Conservation (phyloP, 2,888 invertebrate genomes). For the Stenurella melanura region DNA sequence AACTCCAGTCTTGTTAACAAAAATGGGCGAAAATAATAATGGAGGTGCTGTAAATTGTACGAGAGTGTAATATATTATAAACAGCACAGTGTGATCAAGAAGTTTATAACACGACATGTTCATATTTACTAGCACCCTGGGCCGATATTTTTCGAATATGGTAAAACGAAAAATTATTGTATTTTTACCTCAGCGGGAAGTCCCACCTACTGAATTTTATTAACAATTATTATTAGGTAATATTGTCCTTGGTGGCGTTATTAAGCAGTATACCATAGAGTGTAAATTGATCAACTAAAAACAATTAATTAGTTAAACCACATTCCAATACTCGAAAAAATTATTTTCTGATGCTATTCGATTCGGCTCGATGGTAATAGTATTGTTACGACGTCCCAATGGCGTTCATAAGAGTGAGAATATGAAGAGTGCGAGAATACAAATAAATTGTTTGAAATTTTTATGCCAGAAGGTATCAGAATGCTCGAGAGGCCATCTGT, state of each 20-base stretch:
- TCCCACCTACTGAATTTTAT: background rate
- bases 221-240: background rate
- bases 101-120: constrained; percentile 9
- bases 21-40: constrained; percentile 35
- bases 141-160: constrained; percentile 11
- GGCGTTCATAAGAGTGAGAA: too few relatives aligned
- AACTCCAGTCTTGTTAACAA: constrained; percentile 33
- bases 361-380: too few relatives aligned
- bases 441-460: too few relatives aligned
- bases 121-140: constrained; percentile 25
- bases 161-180: background rate
- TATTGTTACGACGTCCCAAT: too few relatives aligned
- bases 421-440: too few relatives aligned
- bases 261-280: background rate
- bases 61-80: constrained; percentile 20
- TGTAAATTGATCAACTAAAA: too few relatives aligned
- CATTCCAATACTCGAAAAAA: too few relatives aligned
- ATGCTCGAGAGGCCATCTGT: too few relatives aligned
- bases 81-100: constrained; percentile 12
- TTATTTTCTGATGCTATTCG: too few relatives aligned
- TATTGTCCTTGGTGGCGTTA: background rate
- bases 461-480: too few relatives aligned
- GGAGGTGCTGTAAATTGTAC: constrained; percentile 22
- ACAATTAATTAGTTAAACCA: too few relatives aligned
- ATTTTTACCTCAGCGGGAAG: background rate